Base-by-base conservation (phyloP, 2,113 vertebrate species). In the Talpa occidentalis region DNA sequence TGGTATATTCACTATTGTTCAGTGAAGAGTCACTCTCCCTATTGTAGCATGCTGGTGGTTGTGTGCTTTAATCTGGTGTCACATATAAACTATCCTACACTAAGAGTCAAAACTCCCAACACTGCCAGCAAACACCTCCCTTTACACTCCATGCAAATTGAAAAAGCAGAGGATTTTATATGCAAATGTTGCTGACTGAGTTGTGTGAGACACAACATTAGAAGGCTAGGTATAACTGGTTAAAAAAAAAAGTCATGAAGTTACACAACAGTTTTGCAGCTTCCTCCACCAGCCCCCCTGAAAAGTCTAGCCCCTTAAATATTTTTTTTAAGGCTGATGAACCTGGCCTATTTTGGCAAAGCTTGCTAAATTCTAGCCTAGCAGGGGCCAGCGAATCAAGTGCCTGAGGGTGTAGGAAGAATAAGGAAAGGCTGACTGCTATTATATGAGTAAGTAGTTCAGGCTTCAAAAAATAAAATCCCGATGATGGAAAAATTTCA, bases 341-440 rank as follows among this genome's bases (percentile, higher is more conserved):
- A 90, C 90, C 81, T 60, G 83, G 66, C 16, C 80, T 85, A 87
- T 88, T 96, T 95, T n/a, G 54, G 76, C 54, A 90, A 89, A 89
- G 17, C 72, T 76, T 93, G 76, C 76, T 91, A 84, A 95, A 96
- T 94, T 93, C 60, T 77, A 80, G 37, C 66, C 76, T 89, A 42
- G n/a, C 77, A 91, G 85, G 76, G 78, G 14, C 74, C 17, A 26
- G 83, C 52, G 30, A 78, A 81, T 35, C 60, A 73, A 88, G 67
- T 70, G 84, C 93, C 92, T 54, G 66, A 93, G 92, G 92, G 70
- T 35, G 5, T 59, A 66, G 64, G 81, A 88, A 93, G 52, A 93
- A 59, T 91, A 69, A 91, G 74, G 35, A 83, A 96, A 67, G 28
- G 24, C 37, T 91, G 54, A 80, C 59, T 78, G 59, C 79, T 89